These are phyloP conservation scores for Cremastobaeus sp. DNA, from an alignment of 2,888 invertebrate species.

Conservation along the genomic window DNA sequence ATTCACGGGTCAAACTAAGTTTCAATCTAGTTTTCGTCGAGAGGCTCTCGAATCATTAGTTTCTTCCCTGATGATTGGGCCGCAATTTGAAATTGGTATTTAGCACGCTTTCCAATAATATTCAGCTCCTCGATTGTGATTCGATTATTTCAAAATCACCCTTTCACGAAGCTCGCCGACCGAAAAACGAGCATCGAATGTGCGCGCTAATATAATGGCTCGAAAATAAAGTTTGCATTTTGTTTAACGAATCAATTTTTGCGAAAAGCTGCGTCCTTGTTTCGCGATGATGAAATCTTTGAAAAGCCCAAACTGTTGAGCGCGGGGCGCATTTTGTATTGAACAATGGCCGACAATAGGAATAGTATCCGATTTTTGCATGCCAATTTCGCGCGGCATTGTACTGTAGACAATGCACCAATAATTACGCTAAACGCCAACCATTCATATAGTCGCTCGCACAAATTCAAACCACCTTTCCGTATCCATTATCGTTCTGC, in stretches of 20 bases:
- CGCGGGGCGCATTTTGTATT: conserved; percentile 62
- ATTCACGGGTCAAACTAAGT: conserved; percentile 65
- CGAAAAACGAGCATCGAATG: too few species aligned
- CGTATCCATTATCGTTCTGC: conserved; percentile 75
- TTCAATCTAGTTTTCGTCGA: conserved; percentile 61
- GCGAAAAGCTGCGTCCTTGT: conserved; percentile 34
- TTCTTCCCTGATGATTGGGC: conserved; percentile 25
- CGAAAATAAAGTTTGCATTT: conserved; percentile 46
- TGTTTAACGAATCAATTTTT: conserved; percentile 60
- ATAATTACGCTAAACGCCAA: conserved; percentile 77
- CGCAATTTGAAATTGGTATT: conserved; percentile 37
- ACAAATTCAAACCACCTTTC: conserved; percentile 76
- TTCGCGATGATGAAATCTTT: conserved; percentile 66
- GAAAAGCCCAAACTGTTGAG: conserved; percentile 64
- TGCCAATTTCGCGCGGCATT: conserved; percentile 76
- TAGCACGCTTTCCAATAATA: conserved; percentile 19
- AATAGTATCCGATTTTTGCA: conserved; percentile 77
- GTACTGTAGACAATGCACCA: conserved; percentile 77
- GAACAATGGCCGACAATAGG: conserved; percentile 76
- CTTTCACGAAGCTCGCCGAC: too few species aligned
- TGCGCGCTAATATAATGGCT: too few species aligned
- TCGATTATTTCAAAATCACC: too few species aligned
- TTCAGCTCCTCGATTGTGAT: too few species aligned
- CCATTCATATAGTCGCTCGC: conserved; percentile 76
- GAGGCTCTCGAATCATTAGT: conserved; percentile 58